phyloP scores from a whole-genome alignment of 2,888 invertebrate species.

The Boloria euphrosyne region DNA sequence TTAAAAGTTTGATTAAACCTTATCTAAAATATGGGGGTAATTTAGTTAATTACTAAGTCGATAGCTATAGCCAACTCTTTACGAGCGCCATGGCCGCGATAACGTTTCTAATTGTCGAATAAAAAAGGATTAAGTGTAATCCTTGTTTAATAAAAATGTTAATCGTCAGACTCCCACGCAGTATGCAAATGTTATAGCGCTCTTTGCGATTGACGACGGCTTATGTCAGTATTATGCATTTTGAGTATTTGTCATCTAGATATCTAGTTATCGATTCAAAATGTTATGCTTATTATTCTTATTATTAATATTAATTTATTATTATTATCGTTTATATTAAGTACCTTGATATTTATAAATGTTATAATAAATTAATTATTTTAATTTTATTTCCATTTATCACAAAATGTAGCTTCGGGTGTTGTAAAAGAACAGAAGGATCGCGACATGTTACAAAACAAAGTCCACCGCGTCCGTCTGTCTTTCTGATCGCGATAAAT shows the following conservation, averaged over 20 bases:
- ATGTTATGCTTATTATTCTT: too few relatives aligned
- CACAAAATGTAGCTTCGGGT: background rate
- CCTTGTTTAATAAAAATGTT: conserved; percentile 82
- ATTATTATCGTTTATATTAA: too few relatives aligned
- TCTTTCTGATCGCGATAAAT: too few relatives aligned
- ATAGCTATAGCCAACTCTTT: conserved; percentile 79
- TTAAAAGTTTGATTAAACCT: conserved; percentile 60
- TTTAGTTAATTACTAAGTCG: conserved; percentile 72
- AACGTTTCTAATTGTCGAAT: conserved; percentile 80
- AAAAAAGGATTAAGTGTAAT: conserved; percentile 80
- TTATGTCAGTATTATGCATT: conserved; percentile 39
- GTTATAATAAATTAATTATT: too few relatives aligned
- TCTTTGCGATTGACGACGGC: conserved; percentile 55
- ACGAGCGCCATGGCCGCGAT: conserved; percentile 72
- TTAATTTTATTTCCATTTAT: too few relatives aligned
- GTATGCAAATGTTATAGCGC: conserved; percentile 74
- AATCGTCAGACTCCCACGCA: conserved; percentile 75
- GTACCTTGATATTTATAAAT: too few relatives aligned
- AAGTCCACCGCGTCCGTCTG: too few relatives aligned
- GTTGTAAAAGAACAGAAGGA: background rate
- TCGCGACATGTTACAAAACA: too few relatives aligned
- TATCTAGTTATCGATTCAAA: conserved; percentile 1
- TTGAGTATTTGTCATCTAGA: conserved; percentile 25
- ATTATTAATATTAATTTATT: too few relatives aligned
- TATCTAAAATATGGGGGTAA: conserved; percentile 65